Conservation (phyloP, 2,797 vertebrate species). For the Fistularia tabacaria region DNA sequence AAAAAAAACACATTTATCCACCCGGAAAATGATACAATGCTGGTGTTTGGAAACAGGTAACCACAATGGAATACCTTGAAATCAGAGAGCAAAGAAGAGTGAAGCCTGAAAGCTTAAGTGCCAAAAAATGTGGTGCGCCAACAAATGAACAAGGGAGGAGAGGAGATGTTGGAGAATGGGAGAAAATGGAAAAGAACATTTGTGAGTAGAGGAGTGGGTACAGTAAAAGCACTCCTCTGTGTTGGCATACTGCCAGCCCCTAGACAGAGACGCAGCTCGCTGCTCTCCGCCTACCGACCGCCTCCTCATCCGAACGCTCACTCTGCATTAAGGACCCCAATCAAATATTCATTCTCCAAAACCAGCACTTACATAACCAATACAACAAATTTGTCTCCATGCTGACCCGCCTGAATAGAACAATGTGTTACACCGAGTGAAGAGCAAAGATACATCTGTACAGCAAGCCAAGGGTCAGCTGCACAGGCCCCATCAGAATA, state of each 20-base stretch:
- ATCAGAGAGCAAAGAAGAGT: constrained; percentile 9
- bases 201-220: constrained; percentile 61
- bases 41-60: constrained; percentile 15
- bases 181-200: constrained; percentile 26
- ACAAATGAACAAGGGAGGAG: constrained; percentile 12
- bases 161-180: constrained; percentile 2
- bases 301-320: constrained; percentile 73
- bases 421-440: constrained; percentile 42
- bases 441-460: constrained; percentile 49
- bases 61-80: constrained; percentile 20
- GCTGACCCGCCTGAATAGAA: constrained; percentile 54
- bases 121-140: constrained; percentile 16
- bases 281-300: constrained; percentile 70
- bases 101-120: constrained; percentile 20
- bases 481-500: constrained; percentile 41
- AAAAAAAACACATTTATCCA: too few relatives aligned
- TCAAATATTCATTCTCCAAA: constrained; percentile 80
- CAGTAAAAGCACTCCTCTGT: constrained; percentile 60
- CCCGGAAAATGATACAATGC: too few relatives aligned
- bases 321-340: constrained; percentile 76
- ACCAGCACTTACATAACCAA: constrained; percentile 71
- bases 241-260: constrained; percentile 59
- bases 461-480: constrained; percentile 46
- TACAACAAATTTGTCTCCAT: constrained; percentile 54
- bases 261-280: constrained; percentile 66